Evolutionary conservation across 1,140 invertebrate species (phyloP).

Genomic region (Chironomus tepperi): DNA sequence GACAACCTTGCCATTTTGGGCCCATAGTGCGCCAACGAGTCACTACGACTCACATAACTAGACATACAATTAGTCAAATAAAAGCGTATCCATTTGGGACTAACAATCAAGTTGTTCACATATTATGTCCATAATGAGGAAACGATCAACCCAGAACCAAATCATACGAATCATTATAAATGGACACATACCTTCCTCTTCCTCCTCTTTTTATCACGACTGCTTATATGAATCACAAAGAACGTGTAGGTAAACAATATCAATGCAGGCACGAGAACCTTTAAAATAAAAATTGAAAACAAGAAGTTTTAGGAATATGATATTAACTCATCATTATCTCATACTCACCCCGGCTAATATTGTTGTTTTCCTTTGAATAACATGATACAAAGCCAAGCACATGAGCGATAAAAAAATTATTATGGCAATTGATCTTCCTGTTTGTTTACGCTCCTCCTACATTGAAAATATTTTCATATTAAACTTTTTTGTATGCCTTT

Average conservation of each 20-base stretch:
- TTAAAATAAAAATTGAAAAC: too few species aligned
- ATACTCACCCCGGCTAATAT: background rate
- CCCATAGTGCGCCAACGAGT: too few species aligned
- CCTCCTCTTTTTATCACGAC: background rate
- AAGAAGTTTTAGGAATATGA: background rate
- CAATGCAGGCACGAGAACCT: background rate
- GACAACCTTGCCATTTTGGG: too few species aligned
- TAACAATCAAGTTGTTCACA: too few species aligned
- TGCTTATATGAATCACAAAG: conserved; percentile 4
- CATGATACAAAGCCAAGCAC: conserved; percentile 9
- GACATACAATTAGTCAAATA: too few species aligned
- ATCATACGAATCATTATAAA: too few species aligned
- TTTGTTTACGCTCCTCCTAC: background rate
- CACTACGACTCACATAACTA: too few species aligned
- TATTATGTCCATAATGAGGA: too few species aligned
- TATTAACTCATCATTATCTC: background rate
- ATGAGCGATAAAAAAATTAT: conserved; percentile 18
- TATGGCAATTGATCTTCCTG: conserved; percentile 18
- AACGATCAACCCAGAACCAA: too few species aligned
- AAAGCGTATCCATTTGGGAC: too few species aligned
- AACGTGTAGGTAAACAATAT: conserved; percentile 8
- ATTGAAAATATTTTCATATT: background rate
- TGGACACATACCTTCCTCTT: background rate
- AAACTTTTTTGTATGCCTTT: background rate
- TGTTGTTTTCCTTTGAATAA: conserved; percentile 15